Conservation (phyloP, 2,797 vertebrate species). For the Pteronotus mesoamericanus region DNA sequence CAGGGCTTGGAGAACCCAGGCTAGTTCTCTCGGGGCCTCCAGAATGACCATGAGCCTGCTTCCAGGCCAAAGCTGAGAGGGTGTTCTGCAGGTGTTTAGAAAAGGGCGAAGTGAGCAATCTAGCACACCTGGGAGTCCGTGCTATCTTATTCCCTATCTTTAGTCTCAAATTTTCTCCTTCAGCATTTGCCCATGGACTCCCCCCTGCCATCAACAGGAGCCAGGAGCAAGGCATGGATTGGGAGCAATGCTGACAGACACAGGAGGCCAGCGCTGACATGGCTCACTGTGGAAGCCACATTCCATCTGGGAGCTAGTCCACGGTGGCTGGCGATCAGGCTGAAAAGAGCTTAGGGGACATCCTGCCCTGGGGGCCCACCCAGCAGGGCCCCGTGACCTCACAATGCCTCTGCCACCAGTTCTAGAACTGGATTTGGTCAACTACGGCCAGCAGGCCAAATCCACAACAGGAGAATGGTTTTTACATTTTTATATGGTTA, state of each 20-base stretch:
- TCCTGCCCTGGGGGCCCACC: too few relatives aligned
- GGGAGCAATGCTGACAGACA: accelerated
- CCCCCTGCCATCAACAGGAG: too few relatives aligned
- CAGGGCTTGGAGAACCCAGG: background rate
- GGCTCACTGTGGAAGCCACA: accelerated
- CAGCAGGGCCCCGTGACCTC: background rate
- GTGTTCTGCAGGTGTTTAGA: background rate
- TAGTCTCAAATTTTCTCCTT: background rate
- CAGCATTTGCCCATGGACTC: background rate
- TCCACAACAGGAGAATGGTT: background rate
- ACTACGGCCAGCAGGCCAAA: background rate
- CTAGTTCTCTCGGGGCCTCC: background rate
- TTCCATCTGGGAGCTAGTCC: accelerated
- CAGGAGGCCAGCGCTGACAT: accelerated
- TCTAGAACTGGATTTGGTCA: background rate
- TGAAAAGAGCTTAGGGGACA: background rate
- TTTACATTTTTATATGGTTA: background rate
- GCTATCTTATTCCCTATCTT: background rate
- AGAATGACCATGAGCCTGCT: background rate
- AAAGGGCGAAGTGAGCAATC: background rate
- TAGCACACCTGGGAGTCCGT: background rate
- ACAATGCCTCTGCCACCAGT: background rate
- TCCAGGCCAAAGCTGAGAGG: background rate
- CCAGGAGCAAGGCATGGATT: accelerated
- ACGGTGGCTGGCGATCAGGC: accelerated